phyloP scores from a whole-genome alignment of 37 sponge, comb jelly and placozoan species.

The Spongilla lacustris region DNA sequence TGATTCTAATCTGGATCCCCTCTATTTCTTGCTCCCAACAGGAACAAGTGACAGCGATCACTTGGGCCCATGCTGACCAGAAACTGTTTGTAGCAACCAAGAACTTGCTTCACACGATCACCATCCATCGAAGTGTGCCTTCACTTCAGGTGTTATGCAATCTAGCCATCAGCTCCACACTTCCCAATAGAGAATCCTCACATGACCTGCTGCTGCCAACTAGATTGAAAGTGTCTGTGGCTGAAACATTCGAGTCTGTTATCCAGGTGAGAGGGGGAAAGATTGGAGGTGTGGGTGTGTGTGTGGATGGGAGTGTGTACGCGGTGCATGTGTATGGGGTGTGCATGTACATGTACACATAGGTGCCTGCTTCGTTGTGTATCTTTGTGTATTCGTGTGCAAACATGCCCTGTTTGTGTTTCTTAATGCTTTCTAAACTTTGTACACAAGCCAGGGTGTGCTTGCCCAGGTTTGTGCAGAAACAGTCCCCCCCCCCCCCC shows the following conservation, averaged over 20 bases:
- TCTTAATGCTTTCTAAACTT: no score
- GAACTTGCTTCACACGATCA: conserved; percentile 69
- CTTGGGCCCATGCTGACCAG: conserved; percentile 80
- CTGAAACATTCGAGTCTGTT: conserved; percentile 52
- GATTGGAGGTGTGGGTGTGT: neutral
- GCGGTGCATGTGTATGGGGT: no score
- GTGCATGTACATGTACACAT: no score
- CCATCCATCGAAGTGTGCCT: conserved; percentile 62
- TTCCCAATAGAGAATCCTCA: conserved; percentile 47
- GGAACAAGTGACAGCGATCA: conserved; percentile 85
- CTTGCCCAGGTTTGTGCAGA: no score
- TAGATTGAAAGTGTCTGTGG: conserved; percentile 62
- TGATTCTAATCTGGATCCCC: neutral
- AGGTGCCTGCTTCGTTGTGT: no score
- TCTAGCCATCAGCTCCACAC: conserved; percentile 28
- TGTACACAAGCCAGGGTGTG: no score
- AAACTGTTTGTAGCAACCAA: conserved; percentile 86
- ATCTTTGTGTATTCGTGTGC: no score
- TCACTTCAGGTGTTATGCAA: conserved; percentile 75
- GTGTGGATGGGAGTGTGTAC: no score
- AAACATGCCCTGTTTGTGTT: no score
- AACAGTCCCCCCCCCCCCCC: no score
- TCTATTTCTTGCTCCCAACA: conserved; percentile 19
- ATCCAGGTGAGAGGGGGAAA: conserved; percentile 67
- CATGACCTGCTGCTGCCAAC: conserved; percentile 69